These are phyloP conservation scores for Limnephilus rhombicus DNA, from an alignment of 2,888 invertebrate species.

Conservation along the genomic window DNA sequence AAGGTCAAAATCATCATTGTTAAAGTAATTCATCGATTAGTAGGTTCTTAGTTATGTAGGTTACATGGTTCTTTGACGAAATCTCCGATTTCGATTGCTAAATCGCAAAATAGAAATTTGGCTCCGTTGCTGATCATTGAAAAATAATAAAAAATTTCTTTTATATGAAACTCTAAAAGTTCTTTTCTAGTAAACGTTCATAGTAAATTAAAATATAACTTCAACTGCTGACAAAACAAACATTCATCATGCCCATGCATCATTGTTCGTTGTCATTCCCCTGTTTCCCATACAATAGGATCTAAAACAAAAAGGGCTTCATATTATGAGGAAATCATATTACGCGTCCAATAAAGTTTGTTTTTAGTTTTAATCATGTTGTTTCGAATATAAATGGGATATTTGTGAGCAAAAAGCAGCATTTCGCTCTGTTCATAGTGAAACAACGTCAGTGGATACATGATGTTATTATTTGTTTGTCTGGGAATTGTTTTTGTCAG, in stretches of 20 bases:
- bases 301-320: neutral
- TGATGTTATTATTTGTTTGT: neutral
- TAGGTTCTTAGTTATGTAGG: too few species aligned
- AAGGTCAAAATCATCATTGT: too few species aligned
- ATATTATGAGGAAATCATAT: neutral
- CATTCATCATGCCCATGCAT: neutral
- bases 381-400: conserved; percentile 1
- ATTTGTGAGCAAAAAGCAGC: neutral
- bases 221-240: neutral
- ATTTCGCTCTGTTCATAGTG: neutral
- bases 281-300: neutral
- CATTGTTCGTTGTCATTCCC: neutral
- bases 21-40: too few species aligned
- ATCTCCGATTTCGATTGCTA: too few species aligned
- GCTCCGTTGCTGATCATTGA: too few species aligned
- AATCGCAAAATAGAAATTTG: too few species aligned
- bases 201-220: neutral
- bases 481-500: neutral
- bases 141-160: too few species aligned
- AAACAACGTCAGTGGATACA: neutral
- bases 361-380: neutral
- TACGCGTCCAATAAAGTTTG: neutral
- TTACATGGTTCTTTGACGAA: too few species aligned
- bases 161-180: too few species aligned
- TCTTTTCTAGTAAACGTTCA: neutral